A percentile compares a stretch with the other conserved stretches of the same genome.
Evolutionary conservation across 1,140 invertebrate genomes (phyloP).

Genomic region (Sinella curviseta): DNA sequence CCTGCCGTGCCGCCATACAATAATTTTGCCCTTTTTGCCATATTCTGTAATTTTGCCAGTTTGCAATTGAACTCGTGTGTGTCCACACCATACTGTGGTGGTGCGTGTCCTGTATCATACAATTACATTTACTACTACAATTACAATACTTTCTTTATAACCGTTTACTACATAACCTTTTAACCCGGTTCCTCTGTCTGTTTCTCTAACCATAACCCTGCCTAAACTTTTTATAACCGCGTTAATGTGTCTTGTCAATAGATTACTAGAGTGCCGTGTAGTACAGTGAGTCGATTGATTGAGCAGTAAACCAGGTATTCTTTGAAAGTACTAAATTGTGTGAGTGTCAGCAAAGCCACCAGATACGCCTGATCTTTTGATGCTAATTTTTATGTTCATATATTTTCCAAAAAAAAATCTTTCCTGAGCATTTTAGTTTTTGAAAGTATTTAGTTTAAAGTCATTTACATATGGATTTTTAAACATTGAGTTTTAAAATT

Average conservation of each 20-base stretch:
- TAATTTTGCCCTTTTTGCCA: neutral
- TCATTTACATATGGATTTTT: no score
- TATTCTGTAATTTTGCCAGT: neutral
- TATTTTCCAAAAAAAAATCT: no score
- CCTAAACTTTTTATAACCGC: neutral
- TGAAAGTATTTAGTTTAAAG: no score
- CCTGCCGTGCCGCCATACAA: neutral
- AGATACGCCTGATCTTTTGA: constrained; percentile 14
- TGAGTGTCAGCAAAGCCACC: neutral
- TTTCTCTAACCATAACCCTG: neutral
- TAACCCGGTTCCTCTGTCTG: neutral
- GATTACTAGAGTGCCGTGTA: no score
- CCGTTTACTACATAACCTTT: neutral
- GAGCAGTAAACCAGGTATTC: neutral
- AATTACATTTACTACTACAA: neutral
- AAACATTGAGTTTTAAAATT: no score
- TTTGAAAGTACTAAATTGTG: neutral
- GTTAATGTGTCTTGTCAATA: no score
- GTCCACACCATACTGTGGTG: neutral
- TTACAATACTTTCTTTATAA: no score
- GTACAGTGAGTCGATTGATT: neutral
- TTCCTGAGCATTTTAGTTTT: no score
- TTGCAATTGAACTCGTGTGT: neutral
- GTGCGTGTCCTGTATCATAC: neutral
- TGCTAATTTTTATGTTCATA: no score